Evolutionary conservation across 2,888 invertebrate genomes (phyloP).

Genomic region (Melangyna quadrimaculata): DNA sequence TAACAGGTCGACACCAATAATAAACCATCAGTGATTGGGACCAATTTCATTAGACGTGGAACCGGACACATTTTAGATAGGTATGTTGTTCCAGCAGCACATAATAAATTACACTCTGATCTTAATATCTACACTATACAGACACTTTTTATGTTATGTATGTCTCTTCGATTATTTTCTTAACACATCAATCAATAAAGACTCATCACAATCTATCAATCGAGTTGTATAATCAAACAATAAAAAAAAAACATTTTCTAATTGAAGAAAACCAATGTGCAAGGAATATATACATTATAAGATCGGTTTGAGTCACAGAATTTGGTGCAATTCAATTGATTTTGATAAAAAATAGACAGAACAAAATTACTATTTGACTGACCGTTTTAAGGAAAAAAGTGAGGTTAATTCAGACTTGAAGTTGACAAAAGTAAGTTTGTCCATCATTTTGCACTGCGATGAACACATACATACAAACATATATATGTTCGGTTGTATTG

Average conservation of each 20-base stretch:
- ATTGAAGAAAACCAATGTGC: constrained; percentile 32
- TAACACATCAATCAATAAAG: constrained; percentile 55
- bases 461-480: too few species aligned
- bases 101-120: constrained; percentile 29
- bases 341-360: constrained; percentile 12
- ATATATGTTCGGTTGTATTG: constrained; percentile 13
- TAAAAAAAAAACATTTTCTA: constrained; percentile 21
- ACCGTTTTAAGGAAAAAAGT: too few species aligned
- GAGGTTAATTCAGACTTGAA: not conserved
- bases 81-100: not conserved
- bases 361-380: not conserved
- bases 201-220: constrained; percentile 66
- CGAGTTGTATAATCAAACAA: constrained; percentile 24
- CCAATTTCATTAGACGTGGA: not conserved
- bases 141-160: not conserved
- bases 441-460: constrained; percentile 43
- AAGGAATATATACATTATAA: constrained; percentile 23
- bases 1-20: not conserved
- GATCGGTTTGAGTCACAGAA: constrained; percentile 12
- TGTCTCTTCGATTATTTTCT: not conserved
- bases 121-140: not conserved
- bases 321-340: constrained; percentile 61
- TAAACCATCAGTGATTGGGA: not conserved
- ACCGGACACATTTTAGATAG: constrained; percentile 36
- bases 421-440: constrained; percentile 37